Conservation (phyloP, 2,113 vertebrate species). For the Tyto alba region DNA sequence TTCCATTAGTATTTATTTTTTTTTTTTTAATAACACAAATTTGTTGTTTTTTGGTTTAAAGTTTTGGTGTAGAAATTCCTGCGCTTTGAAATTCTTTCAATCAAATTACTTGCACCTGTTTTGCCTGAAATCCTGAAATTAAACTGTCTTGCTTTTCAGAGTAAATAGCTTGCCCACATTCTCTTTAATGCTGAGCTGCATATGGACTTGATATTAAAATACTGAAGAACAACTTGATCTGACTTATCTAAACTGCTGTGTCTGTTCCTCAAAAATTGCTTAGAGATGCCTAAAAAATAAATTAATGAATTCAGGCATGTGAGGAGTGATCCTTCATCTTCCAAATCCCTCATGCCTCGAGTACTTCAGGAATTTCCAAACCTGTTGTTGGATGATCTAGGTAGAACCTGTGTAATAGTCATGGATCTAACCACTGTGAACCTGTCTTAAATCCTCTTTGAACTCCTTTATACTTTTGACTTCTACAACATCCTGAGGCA, state of each 20-base stretch:
- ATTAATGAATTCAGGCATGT: neutral
- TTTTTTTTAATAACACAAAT: neutral
- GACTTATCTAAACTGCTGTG: neutral
- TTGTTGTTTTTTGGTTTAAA: neutral
- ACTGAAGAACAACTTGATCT: neutral
- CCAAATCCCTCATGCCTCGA: neutral
- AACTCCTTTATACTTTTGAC: neutral
- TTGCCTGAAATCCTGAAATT: neutral
- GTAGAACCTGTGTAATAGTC: neutral
- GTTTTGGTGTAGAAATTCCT: neutral
- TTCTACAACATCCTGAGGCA: neutral
- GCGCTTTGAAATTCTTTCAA: neutral
- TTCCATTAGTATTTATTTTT: neutral
- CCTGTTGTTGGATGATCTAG: neutral
- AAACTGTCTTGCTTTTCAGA: neutral
- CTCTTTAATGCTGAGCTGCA: neutral
- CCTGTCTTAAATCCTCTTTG: neutral
- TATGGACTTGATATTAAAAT: neutral
- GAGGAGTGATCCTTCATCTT: neutral
- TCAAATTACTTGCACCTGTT: neutral
- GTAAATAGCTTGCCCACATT: rapidly evolving
- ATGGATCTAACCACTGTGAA: neutral
- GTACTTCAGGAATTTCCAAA: neutral
- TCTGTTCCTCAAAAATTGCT: neutral
- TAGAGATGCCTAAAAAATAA: neutral